These are phyloP conservation scores for Porphyrio hochstetteri DNA, from an alignment of 2,113 vertebrate species.

Conservation along the genomic window DNA sequence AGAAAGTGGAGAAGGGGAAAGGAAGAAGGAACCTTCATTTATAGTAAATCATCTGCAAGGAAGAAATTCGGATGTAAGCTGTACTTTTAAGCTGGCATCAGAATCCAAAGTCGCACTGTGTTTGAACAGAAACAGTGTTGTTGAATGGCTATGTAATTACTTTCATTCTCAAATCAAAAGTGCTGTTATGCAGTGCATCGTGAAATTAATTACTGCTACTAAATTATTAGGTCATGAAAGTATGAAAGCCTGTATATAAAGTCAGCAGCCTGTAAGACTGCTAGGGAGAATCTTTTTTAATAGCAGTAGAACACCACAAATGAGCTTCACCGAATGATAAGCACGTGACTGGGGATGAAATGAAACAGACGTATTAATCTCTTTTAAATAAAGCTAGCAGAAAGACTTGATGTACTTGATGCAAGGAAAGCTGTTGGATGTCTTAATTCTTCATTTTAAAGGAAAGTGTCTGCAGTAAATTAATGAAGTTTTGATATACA, in stretches of 20 bases:
- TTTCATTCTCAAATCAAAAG: neutral
- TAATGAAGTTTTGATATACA: constrained; percentile 28
- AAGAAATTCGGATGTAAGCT: neutral
- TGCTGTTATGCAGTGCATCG: neutral
- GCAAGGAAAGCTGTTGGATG: neutral
- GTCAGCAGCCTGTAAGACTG: neutral
- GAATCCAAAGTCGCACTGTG: neutral
- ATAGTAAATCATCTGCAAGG: neutral
- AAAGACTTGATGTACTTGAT: neutral
- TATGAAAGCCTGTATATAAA: neutral
- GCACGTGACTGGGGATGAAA: neutral
- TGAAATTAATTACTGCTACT: neutral
- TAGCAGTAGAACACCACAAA: neutral
- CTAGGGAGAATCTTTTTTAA: neutral
- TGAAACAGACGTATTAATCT: constrained; percentile 22
- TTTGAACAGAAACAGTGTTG: neutral
- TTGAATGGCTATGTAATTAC: neutral
- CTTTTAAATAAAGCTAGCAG: neutral
- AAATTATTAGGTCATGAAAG: neutral
- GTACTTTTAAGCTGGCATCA: neutral
- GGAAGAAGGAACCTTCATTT: neutral
- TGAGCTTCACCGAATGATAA: neutral
- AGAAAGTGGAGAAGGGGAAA: neutral
- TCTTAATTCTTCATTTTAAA: constrained; percentile 31
- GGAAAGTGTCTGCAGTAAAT: neutral